Percentiles rank a stretch among this genome's conserved stretches.
Conservation (phyloP, 1,140 invertebrate species). For the Drosophila baimaii region DNA sequence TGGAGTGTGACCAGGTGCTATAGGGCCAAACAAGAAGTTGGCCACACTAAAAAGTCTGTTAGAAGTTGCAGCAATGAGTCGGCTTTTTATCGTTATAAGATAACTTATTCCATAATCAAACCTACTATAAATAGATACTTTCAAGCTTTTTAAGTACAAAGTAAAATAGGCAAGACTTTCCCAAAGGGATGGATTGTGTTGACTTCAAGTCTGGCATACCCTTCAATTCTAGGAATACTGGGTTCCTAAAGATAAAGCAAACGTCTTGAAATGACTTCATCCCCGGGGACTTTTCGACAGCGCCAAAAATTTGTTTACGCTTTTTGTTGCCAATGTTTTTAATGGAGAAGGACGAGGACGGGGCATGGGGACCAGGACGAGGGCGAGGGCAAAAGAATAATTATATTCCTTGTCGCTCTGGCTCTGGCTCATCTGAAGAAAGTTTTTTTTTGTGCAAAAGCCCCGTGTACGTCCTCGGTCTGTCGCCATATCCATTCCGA, state of each 20-base stretch:
- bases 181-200: too few species aligned
- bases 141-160: too few species aligned
- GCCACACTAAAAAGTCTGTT: too few species aligned
- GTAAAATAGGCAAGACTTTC: too few species aligned
- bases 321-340: conserved; percentile 27
- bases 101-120: too few species aligned
- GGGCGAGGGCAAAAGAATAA: conserved; percentile 22
- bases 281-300: conserved; percentile 55
- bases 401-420: conserved; percentile 31
- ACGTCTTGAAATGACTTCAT: conserved; percentile 61
- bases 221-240: background rate
- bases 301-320: conserved; percentile 44
- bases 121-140: too few species aligned
- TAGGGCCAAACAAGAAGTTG: too few species aligned
- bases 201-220: conserved; percentile 7
- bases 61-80: too few species aligned
- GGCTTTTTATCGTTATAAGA: too few species aligned
- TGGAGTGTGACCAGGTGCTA: too few species aligned
- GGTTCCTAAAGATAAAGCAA: conserved; percentile 32
- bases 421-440: conserved; percentile 25
- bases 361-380: background rate
- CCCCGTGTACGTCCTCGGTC: background rate
- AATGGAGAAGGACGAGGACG: conserved; percentile 3
- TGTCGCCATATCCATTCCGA: background rate
- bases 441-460: conserved; percentile 46